Percentiles rank a stretch among this genome's conserved stretches.
Conservation (phyloP, 2,797 vertebrate genomes). For the Crotalus adamanteus region DNA sequence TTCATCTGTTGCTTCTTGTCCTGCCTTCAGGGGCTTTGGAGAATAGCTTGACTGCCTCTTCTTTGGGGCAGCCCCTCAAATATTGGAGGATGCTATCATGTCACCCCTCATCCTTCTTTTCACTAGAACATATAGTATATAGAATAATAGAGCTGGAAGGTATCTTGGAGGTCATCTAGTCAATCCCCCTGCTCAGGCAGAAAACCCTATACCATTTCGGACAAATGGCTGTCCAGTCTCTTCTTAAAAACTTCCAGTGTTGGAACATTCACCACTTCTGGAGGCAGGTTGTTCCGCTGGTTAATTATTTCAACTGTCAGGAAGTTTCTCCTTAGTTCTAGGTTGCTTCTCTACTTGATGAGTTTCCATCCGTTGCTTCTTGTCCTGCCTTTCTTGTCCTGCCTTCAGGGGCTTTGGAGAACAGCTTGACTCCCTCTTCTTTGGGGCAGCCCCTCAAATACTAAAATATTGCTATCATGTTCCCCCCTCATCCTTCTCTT, state of each 20-base stretch:
- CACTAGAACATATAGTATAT: too few species aligned
- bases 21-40: too few species aligned
- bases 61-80: too few species aligned
- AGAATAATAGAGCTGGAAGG: too few species aligned
- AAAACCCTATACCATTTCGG: accelerated
- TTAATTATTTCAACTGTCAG: too few species aligned
- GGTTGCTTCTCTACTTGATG: not conserved
- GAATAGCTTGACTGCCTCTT: too few species aligned
- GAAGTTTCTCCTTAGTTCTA: not conserved
- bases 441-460: too few species aligned
- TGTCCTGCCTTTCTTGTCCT: not conserved
- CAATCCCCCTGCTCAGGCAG: not conserved
- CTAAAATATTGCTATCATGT: not conserved
- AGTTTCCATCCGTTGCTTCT: not conserved
- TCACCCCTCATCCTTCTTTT: too few species aligned
- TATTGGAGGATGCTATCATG: too few species aligned
- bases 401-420: not conserved
- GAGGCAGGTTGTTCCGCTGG: not conserved
- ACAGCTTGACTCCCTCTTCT: too few species aligned
- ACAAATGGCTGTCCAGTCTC: not conserved
- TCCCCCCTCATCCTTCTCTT: too few species aligned
- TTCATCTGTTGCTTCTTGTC: too few species aligned
- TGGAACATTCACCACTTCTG: not conserved
- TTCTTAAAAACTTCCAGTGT: not conserved
- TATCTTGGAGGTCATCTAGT: not conserved